phyloP scores from a whole-genome alignment of 2,113 vertebrate species.

The Oreamnos americanus region DNA sequence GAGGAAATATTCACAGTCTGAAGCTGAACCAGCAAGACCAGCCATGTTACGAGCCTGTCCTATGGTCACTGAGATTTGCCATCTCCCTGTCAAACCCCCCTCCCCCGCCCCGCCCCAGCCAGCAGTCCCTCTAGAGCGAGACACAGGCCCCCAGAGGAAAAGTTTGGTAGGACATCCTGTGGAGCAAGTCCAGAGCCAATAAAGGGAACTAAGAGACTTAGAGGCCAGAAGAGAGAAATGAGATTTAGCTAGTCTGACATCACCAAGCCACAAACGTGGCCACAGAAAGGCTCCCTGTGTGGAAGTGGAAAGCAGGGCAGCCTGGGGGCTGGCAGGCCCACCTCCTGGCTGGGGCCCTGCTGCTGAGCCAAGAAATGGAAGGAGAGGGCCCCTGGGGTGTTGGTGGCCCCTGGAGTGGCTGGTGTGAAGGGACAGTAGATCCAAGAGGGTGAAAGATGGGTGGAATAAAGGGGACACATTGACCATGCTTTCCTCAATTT shows the following conservation, averaged over 20 bases:
- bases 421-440: neutral
- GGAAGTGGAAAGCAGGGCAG: neutral
- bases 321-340: neutral
- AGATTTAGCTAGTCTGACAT: neutral
- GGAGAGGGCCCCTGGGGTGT: neutral
- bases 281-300: neutral
- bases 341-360: too few relatives aligned
- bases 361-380: neutral
- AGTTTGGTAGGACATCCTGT: neutral
- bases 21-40: neutral
- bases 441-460: neutral
- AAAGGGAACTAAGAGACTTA: neutral
- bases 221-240: neutral
- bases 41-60: neutral
- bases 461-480: accelerated
- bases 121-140: neutral
- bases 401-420: neutral
- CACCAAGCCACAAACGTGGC: neutral
- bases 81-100: too few relatives aligned
- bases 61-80: neutral
- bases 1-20: neutral
- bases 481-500: neutral
- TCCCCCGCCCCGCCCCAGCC: accelerated
- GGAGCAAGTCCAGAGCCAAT: neutral
- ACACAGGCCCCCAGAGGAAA: neutral